A percentile compares a stretch with the other conserved stretches of the same genome.
Evolutionary conservation across 1,140 invertebrate genomes (phyloP).

Genomic region (Oncopodura yosiiana): DNA sequence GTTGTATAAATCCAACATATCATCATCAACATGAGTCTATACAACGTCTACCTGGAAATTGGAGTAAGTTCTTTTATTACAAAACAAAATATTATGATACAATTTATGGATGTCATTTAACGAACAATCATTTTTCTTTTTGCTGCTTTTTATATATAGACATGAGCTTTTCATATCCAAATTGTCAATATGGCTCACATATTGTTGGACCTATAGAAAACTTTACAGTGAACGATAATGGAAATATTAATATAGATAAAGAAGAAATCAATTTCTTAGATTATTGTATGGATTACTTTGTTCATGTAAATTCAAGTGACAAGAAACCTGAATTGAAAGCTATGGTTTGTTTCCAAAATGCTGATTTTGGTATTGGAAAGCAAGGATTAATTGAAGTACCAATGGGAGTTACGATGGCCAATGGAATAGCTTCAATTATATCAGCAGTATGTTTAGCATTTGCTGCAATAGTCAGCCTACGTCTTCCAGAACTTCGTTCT

Average conservation of each 20-base stretch:
- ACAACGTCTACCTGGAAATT: constrained; percentile 4
- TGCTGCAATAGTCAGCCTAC: constrained; percentile 27
- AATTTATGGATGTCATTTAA: too few species aligned
- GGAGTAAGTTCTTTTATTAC: constrained; percentile 20
- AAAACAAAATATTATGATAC: too few species aligned
- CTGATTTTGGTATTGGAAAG: not conserved
- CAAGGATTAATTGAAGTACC: constrained; percentile 14
- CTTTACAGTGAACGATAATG: constrained; percentile 13
- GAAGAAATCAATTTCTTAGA: constrained; percentile 11
- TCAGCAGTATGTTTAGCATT: constrained; percentile 28
- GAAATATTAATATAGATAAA: not conserved
- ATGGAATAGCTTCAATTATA: constrained; percentile 22
- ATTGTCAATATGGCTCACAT: constrained; percentile 19
- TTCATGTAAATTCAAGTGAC: not conserved
- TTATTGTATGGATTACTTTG: constrained; percentile 32
- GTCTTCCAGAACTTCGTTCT: constrained; percentile 29
- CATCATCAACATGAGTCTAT: not conserved
- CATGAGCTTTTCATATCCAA: constrained; percentile 17
- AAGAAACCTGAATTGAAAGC: constrained; percentile 13
- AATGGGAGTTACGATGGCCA: constrained; percentile 4
- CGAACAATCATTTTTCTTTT: too few species aligned
- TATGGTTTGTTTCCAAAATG: constrained; percentile 14
- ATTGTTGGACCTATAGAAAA: not conserved
- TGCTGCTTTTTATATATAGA: constrained; percentile 13
- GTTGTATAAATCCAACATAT: constrained; percentile 11